Evolutionary conservation across 2,113 vertebrate genomes (phyloP).

Genomic region (Heterotilapia buettikoferi): DNA sequence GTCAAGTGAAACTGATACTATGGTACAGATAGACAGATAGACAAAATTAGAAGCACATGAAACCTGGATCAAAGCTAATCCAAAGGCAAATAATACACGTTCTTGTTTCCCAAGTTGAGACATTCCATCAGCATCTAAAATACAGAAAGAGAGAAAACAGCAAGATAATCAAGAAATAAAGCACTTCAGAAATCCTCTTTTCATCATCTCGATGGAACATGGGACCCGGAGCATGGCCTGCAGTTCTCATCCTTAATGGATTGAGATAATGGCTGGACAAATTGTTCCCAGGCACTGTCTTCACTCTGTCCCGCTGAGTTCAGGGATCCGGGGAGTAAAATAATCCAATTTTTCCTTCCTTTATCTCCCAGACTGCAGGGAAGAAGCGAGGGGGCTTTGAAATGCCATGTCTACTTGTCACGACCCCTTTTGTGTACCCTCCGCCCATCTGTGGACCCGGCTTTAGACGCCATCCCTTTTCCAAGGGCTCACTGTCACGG

Average conservation of each 20-base stretch:
- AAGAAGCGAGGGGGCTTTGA: slow-evolving; percentile 64
- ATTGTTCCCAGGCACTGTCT: slow-evolving; percentile 74
- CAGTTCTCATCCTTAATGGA: slow-evolving; percentile 68
- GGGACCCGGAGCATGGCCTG: slow-evolving; percentile 52
- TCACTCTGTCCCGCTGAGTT: slow-evolving; percentile 57
- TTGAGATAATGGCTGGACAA: slow-evolving; percentile 70
- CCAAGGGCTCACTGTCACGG: slow-evolving; percentile 66
- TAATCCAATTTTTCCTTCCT: slow-evolving; percentile 72
- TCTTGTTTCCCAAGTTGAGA: neutral
- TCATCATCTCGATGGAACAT: slow-evolving; percentile 50
- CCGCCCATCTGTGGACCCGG: slow-evolving; percentile 58
- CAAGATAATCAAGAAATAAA: slow-evolving; percentile 40
- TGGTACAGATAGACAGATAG: neutral
- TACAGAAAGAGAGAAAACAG: neutral
- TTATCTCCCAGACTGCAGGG: slow-evolving; percentile 65
- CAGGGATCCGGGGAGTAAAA: slow-evolving; percentile 66
- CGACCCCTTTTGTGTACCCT: slow-evolving; percentile 65
- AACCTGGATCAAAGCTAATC: neutral
- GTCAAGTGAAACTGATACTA: neutral
- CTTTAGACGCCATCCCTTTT: slow-evolving; percentile 61
- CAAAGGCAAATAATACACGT: neutral
- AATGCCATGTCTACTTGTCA: slow-evolving; percentile 73
- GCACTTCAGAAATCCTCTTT: slow-evolving; percentile 47
- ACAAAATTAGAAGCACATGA: neutral
- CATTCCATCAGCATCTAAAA: neutral